Conservation (phyloP, 2,888 invertebrate genomes). For the Microchrysa polita region DNA sequence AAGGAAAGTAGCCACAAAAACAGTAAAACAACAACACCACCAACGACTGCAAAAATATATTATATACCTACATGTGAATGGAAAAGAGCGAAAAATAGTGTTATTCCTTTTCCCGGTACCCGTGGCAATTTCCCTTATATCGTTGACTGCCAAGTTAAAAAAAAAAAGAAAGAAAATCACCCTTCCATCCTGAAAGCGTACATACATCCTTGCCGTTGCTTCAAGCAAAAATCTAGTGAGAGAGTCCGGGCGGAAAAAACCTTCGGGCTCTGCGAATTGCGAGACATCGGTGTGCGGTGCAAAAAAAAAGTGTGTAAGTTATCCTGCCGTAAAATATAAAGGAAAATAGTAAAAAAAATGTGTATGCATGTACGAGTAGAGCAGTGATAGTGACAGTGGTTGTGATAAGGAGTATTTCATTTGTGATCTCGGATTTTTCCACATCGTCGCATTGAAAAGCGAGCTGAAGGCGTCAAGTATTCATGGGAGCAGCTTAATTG, state of each 20-base stretch:
- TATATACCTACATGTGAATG: no score
- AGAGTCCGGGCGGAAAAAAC: slow-evolving; percentile 4
- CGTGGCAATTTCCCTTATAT: background rate
- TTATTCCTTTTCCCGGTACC: slow-evolving; percentile 1
- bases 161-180: no score
- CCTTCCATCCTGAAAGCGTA: background rate
- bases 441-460: background rate
- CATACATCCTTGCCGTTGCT: background rate
- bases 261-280: slow-evolving; percentile 19
- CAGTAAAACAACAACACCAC: no score
- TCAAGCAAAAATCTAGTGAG: slow-evolving; percentile 3
- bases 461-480: background rate
- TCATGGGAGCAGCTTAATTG: slow-evolving; percentile 24
- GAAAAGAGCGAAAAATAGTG: background rate
- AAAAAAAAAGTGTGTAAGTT: background rate
- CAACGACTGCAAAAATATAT: background rate
- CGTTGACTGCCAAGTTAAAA: slow-evolving; percentile 12
- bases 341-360: no score
- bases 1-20: no score
- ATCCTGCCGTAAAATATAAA: no score
- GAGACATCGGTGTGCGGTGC: background rate
- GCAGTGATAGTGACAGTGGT: slow-evolving; percentile 32
- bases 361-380: background rate
- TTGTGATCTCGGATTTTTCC: slow-evolving; percentile 1
- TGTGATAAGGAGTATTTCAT: slow-evolving; percentile 12